These are phyloP conservation scores for Microctonus brassicae DNA, from an alignment of 2,888 invertebrate species.

Conservation along the genomic window DNA sequence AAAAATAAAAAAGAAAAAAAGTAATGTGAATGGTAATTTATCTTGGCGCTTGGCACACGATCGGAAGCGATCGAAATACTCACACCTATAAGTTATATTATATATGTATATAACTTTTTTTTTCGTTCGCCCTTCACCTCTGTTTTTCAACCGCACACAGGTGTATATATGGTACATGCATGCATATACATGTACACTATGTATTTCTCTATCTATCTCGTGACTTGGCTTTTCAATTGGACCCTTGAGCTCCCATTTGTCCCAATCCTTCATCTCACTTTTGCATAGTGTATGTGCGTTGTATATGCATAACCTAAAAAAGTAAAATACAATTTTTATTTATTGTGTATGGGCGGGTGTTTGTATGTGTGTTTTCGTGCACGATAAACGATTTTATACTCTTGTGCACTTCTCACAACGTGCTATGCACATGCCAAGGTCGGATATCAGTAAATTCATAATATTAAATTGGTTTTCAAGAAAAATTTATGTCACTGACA, in stretches of 20 bases:
- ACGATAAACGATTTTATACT: constrained; percentile 18
- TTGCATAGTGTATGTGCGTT: not conserved
- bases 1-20: not conserved
- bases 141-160: not conserved
- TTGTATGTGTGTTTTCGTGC: constrained; percentile 14
- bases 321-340: constrained; percentile 18
- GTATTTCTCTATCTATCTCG: not conserved
- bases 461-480: not conserved
- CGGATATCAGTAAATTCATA: constrained; percentile 10
- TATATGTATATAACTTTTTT: not conserved
- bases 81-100: not conserved
- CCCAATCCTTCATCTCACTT: not conserved
- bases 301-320: too few species aligned
- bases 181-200: not conserved
- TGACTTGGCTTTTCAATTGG: constrained; percentile 1
- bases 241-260: not conserved
- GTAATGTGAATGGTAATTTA: not conserved
- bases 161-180: too few species aligned
- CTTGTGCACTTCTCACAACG: constrained; percentile 5
- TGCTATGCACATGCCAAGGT: constrained; percentile 24
- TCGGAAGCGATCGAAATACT: not conserved
- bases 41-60: not conserved
- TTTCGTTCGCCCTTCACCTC: not conserved
- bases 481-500: not conserved
- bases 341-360: not conserved